Percentiles rank a stretch among this genome's conserved stretches.
Evolutionary conservation across 2,113 vertebrate genomes (phyloP).

Genomic region (Callocephalon fimbriatum): DNA sequence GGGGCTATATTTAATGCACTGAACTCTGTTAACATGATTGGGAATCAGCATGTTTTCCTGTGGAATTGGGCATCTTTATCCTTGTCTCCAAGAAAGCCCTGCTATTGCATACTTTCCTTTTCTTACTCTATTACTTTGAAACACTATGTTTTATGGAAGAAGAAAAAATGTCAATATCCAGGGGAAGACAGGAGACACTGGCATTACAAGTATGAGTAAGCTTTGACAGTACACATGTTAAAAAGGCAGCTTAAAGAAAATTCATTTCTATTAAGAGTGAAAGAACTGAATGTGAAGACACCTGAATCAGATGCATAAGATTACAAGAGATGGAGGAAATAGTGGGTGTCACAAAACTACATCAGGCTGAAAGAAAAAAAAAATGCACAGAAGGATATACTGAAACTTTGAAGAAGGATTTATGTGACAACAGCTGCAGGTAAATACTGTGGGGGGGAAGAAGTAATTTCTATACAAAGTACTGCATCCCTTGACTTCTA

Average conservation of each 20-base stretch:
- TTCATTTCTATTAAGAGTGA: background rate
- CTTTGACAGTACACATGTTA: background rate
- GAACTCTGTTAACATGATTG: constrained; percentile 4
- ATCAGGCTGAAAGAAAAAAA: background rate
- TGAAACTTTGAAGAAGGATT: background rate
- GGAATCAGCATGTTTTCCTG: constrained; percentile 44
- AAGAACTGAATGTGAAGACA: background rate
- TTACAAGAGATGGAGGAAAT: background rate
- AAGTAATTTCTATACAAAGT: background rate
- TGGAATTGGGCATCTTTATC: constrained; percentile 5
- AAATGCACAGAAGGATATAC: background rate
- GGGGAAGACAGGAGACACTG: background rate
- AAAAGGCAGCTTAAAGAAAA: constrained; percentile 20
- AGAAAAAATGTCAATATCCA: background rate
- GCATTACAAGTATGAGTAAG: background rate
- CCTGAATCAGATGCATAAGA: background rate
- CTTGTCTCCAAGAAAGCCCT: background rate
- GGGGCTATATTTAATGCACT: constrained; percentile 1
- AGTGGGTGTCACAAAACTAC: background rate
- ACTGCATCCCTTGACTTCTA: background rate
- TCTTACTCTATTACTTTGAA: constrained; percentile 12
- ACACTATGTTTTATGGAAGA: background rate
- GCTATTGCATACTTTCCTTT: background rate
- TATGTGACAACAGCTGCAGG: background rate
- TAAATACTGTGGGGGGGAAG: background rate